Evolutionary conservation across 1,140 invertebrate genomes (phyloP).

Genomic region (Sitobion miscanthi): DNA sequence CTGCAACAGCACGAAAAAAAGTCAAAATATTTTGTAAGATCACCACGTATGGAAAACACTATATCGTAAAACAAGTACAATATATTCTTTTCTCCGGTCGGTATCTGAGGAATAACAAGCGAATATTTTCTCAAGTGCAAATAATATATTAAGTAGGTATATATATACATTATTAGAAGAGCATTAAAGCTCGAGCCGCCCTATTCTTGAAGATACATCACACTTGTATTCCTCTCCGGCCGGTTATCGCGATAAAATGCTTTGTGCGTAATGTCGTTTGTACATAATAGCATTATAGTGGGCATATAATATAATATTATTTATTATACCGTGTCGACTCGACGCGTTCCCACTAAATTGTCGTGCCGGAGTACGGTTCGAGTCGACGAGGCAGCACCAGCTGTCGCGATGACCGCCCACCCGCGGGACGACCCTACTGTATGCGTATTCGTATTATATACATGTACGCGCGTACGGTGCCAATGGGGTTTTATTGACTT

Average conservation of each 20-base stretch:
- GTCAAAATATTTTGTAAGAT: no score
- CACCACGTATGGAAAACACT: no score
- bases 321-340: conserved; percentile 17
- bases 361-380: conserved; percentile 38
- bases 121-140: not conserved
- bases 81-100: no score
- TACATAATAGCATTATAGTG: not conserved
- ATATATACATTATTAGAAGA: not conserved
- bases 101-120: not conserved
- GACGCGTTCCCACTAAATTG: not conserved
- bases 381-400: conserved; percentile 22
- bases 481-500: conserved; percentile 55
- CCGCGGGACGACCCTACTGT: not conserved
- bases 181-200: not conserved
- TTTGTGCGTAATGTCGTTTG: not conserved
- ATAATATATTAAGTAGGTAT: not conserved
- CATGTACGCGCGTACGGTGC: conserved; percentile 7
- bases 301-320: conserved; percentile 8
- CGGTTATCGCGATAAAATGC: not conserved
- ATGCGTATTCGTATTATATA: not conserved
- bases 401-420: conserved; percentile 51
- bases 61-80: no score
- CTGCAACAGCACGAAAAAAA: no score
- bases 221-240: not conserved
- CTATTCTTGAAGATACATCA: not conserved